Conservation (phyloP, 1,140 invertebrate genomes). For the Lamellibrachia luymesi region DNA sequence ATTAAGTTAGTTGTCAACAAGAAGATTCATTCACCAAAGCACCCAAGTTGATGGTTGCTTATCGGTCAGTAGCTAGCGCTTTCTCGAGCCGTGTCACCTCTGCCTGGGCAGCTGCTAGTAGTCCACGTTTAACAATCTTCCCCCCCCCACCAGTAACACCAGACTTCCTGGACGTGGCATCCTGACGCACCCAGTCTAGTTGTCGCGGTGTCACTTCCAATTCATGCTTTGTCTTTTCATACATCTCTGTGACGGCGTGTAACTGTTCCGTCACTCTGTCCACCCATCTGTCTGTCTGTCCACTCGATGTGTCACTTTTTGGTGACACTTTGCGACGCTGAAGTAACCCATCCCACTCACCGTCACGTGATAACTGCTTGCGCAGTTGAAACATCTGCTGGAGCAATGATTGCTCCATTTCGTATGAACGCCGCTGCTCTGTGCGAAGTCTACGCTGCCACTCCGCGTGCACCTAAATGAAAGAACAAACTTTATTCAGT, state of each 20-base stretch:
- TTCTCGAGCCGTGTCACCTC: slow-evolving; percentile 2
- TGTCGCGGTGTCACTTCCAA: background rate
- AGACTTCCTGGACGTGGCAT: background rate
- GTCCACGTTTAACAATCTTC: background rate
- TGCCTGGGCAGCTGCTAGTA: background rate
- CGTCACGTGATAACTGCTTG: no score
- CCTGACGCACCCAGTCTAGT: background rate
- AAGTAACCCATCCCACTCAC: slow-evolving; percentile 52
- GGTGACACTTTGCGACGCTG: background rate
- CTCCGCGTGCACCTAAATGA: slow-evolving; percentile 60
- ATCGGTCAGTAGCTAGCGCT: slow-evolving; percentile 58
- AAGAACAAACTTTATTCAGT: no score
- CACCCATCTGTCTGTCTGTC: background rate
- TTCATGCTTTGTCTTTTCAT: slow-evolving; percentile 8
- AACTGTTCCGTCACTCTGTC: background rate
- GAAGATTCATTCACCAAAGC: no score
- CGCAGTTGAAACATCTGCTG: slow-evolving; percentile 71
- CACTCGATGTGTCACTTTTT: no score
- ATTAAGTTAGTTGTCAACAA: background rate
- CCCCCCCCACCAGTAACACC: background rate
- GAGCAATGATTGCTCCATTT: slow-evolving; percentile 70
- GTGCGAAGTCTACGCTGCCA: slow-evolving; percentile 71
- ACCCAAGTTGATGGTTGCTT: slow-evolving; percentile 47
- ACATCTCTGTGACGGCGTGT: background rate
- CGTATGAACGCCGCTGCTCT: slow-evolving; percentile 67